Evolutionary conservation across 2,113 vertebrate genomes (phyloP), one percentile per base, ranked within the genome.

Genomic region (Phalacrocorax pelagicus): DNA sequence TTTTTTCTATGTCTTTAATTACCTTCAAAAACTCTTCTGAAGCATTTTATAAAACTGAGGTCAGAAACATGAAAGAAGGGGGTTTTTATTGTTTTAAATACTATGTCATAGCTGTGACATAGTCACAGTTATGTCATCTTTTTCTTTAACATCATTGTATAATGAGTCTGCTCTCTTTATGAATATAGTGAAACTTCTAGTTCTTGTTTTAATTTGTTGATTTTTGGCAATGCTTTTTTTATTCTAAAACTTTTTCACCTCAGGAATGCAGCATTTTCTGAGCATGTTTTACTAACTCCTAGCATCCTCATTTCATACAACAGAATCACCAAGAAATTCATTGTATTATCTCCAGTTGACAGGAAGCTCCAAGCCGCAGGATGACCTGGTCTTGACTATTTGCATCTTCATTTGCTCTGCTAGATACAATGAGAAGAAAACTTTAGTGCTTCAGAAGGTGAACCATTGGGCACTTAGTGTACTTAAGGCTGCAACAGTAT

Each of bases 1-100:
- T 86, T 89, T 87, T 93, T 72, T 4, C 34, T 62, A 2, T 27
- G 10, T 16, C 30, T 88, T 86, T 86, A 81, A 92, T 91, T 91
- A 73, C 11, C 7, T 86, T 81, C 24, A 46, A 86, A 75, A 82
- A 36, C 5, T 86, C 36, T 58, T 86, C 34, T 79, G 54, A 71
- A 75, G 20, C 20, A 66, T 77, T 92, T 89, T 67, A 62, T 46
- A 90, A 58, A 92, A 85, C n/a, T 22, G 5, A 81, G 36, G n/a
- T 49, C 23, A 86, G 34, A 94, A 83, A 77, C 29, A 77, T 9
- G 38, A 65, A 75, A 72, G 44, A 24, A 69, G 38, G 30, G 7
- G 4, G 5, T 49, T 55, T 27, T 15, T 22, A 4, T 58, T 55
- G 26, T 55, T 80, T 62, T 61, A 67, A 47, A 73, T 54, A 21